Evolutionary conservation across 2,797 vertebrate genomes (phyloP).

Genomic region (Sciaenops ocellatus): DNA sequence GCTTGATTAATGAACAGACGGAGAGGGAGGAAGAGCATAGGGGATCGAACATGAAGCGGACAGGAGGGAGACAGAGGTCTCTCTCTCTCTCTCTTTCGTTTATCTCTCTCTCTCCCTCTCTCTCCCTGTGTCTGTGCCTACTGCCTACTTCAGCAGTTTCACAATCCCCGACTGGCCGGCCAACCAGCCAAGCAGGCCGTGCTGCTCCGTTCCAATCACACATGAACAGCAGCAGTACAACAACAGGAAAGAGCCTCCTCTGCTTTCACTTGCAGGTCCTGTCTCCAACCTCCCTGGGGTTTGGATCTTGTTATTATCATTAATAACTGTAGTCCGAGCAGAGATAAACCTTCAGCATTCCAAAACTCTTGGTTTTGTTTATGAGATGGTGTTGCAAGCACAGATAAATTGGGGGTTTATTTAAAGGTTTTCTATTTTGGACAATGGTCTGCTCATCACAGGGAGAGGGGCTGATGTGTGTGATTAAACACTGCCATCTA

Average conservation of each 20-base stretch:
- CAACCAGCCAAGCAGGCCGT: slow-evolving; percentile 70
- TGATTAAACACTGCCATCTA: slow-evolving; percentile 76
- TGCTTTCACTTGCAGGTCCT: slow-evolving; percentile 79
- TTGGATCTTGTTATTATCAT: slow-evolving; percentile 82
- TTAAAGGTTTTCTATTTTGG: slow-evolving; percentile 86
- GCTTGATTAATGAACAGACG: slow-evolving; percentile 76
- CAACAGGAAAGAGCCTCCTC: slow-evolving; percentile 82
- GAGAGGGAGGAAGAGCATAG: slow-evolving; percentile 51
- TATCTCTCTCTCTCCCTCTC: slow-evolving; percentile 53
- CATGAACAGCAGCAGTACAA: slow-evolving; percentile 76
- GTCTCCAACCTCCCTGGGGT: slow-evolving; percentile 80
- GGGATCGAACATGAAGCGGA: slow-evolving; percentile 71
- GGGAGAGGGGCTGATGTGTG: slow-evolving; percentile 16
- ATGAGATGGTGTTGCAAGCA: slow-evolving; percentile 84
- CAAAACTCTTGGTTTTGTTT: slow-evolving; percentile 83
- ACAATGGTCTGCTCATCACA: slow-evolving; percentile 76
- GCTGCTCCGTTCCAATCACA: slow-evolving; percentile 78
- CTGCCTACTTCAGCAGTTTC: slow-evolving; percentile 89
- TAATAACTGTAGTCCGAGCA: slow-evolving; percentile 76
- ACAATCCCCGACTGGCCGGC: slow-evolving; percentile 81
- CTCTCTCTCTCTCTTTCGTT: slow-evolving; percentile 45
- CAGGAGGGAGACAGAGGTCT: slow-evolving; percentile 81
- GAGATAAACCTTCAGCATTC: slow-evolving; percentile 87
- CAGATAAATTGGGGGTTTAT: slow-evolving; percentile 83
- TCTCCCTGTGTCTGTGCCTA: slow-evolving; percentile 73